Evolutionary conservation across 2,113 vertebrate species (phyloP).

Genomic region (Odontesthes bonariensis): DNA sequence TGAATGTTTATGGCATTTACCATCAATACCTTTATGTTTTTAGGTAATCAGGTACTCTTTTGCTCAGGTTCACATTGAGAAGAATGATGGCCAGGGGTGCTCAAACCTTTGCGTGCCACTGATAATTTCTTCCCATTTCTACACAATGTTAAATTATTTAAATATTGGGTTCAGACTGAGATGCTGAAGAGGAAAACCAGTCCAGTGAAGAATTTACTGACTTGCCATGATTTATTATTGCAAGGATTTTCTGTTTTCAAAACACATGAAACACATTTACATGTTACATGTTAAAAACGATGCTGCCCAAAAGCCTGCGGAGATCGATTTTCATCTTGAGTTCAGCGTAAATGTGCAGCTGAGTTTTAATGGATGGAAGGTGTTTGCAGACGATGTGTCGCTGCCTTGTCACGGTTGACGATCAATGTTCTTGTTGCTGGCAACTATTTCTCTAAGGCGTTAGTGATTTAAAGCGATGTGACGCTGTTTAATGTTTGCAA

Average conservation of each 20-base stretch:
- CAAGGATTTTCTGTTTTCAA: slow-evolving; percentile 9
- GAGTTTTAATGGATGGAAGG: slow-evolving; percentile 31
- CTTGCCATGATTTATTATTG: slow-evolving; percentile 38
- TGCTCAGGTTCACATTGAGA: too few relatives aligned
- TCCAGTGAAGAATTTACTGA: slow-evolving; percentile 27
- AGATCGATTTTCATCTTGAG: slow-evolving; percentile 25
- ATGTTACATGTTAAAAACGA: background rate
- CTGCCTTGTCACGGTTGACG: slow-evolving; percentile 32
- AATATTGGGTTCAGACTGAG: slow-evolving; percentile 19
- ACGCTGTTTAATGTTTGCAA: slow-evolving; percentile 37
- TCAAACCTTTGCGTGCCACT: background rate
- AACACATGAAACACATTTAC: background rate
- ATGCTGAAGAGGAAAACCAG: slow-evolving; percentile 49
- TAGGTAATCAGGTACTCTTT: too few relatives aligned
- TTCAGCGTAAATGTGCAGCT: slow-evolving; percentile 35
- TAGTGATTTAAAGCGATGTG: slow-evolving; percentile 38
- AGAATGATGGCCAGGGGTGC: too few relatives aligned
- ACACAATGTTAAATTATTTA: slow-evolving; percentile 46
- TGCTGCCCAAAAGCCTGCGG: slow-evolving; percentile 23
- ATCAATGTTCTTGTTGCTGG: slow-evolving; percentile 37
- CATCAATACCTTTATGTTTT: too few relatives aligned
- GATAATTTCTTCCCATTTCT: slow-evolving; percentile 12
- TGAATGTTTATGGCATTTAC: too few relatives aligned
- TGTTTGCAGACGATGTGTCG: slow-evolving; percentile 24
- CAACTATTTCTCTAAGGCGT: slow-evolving; percentile 35